Evolutionary conservation across 2,888 invertebrate species (phyloP).

Genomic region (Lysandra bellargus): DNA sequence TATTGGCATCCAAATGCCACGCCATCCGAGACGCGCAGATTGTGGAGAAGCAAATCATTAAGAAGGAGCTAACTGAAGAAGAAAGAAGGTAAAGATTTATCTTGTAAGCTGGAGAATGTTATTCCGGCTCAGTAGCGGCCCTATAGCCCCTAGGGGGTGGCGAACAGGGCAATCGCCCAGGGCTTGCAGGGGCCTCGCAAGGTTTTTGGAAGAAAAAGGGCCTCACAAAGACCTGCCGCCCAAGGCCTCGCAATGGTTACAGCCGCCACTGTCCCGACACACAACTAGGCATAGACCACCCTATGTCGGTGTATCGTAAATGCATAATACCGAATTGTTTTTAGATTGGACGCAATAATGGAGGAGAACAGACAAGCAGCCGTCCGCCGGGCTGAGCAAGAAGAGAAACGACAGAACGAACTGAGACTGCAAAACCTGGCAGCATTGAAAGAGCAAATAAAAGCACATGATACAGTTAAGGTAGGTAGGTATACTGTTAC

Average conservation of each 20-base stretch:
- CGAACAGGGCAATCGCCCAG: too few relatives aligned
- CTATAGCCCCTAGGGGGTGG: too few relatives aligned
- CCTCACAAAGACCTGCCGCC: too few relatives aligned
- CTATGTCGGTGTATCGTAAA: too few relatives aligned
- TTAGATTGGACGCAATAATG: constrained; percentile 84
- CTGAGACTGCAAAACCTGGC: constrained; percentile 69
- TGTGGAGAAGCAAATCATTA: constrained; percentile 82
- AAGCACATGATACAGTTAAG: constrained; percentile 68
- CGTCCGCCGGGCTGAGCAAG: constrained; percentile 75
- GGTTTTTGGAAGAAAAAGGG: too few relatives aligned
- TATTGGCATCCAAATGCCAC: constrained; percentile 91
- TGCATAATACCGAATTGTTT: background rate
- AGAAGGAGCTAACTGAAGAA: constrained; percentile 79
- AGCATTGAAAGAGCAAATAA: constrained; percentile 74
- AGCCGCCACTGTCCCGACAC: too few relatives aligned
- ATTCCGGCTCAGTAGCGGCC: too few relatives aligned
- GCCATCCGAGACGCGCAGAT: constrained; percentile 92
- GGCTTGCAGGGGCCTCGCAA: too few relatives aligned
- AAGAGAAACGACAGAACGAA: constrained; percentile 64
- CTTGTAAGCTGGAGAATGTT: too few relatives aligned
- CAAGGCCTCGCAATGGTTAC: too few relatives aligned
- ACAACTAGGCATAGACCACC: too few relatives aligned
- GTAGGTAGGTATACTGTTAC: constrained; percentile 42
- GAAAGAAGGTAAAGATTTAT: constrained; percentile 60
- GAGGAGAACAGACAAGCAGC: constrained; percentile 83